phyloP scores from a whole-genome alignment of 2,888 invertebrate genomes.

The Cistogaster globosa region DNA sequence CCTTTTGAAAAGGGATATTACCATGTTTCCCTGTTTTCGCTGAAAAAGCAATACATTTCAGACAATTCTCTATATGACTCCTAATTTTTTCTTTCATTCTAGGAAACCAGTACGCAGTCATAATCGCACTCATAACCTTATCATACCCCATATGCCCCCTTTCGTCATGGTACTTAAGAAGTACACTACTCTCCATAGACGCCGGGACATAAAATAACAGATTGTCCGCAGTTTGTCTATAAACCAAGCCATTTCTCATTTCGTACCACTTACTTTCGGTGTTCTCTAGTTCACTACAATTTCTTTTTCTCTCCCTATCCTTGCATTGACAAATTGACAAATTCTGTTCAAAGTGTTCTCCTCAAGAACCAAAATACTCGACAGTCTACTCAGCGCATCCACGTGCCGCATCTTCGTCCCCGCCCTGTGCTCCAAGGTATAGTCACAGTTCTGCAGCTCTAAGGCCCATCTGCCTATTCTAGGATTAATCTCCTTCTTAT shows the following conservation, averaged over 20 bases:
- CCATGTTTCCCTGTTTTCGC: slow-evolving; percentile 21
- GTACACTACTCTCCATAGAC: slow-evolving; percentile 4
- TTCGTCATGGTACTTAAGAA: slow-evolving; percentile 22
- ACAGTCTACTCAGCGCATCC: slow-evolving; percentile 17
- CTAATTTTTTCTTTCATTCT: slow-evolving; percentile 1
- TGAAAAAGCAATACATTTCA: slow-evolving; percentile 41
- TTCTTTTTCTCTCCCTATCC: slow-evolving; percentile 24
- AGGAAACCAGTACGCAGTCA: slow-evolving; percentile 26
- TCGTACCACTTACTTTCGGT: slow-evolving; percentile 26
- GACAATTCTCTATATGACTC: slow-evolving; percentile 20
- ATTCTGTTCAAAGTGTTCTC: slow-evolving; percentile 14
- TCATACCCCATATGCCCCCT: slow-evolving; percentile 34
- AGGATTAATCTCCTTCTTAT: no score
- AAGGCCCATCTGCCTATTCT: slow-evolving; percentile 1
- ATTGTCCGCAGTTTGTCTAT: background rate
- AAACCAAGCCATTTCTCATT: slow-evolving; percentile 32
- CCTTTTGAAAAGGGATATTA: background rate
- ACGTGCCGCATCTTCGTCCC: slow-evolving; percentile 3
- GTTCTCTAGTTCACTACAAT: background rate
- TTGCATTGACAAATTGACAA: background rate
- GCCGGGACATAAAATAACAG: slow-evolving; percentile 11
- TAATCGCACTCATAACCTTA: slow-evolving; percentile 16
- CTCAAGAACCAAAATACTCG: slow-evolving; percentile 13
- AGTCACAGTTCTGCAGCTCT: slow-evolving; percentile 4
- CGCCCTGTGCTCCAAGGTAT: slow-evolving; percentile 6